Conservation (phyloP, 2,797 vertebrate genomes). For the Adelosebastes latens region DNA sequence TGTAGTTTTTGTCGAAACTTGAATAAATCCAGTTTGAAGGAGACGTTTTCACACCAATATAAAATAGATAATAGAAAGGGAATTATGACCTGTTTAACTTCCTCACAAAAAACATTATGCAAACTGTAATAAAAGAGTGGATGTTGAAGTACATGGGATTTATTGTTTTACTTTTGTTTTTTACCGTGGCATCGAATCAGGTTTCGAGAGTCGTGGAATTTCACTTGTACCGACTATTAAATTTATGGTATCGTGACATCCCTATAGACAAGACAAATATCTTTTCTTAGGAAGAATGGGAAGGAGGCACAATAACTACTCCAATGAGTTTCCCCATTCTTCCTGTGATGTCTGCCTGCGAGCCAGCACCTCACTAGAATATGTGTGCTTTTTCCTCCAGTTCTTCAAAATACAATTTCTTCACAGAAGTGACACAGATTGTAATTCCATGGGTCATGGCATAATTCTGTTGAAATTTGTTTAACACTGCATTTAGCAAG, state of each 20-base stretch:
- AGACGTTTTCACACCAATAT: too few species aligned
- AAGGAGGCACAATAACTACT: background rate
- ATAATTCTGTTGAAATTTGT: background rate
- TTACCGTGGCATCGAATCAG: too few species aligned
- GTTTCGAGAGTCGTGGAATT: too few species aligned
- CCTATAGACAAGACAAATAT: background rate
- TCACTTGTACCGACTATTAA: too few species aligned
- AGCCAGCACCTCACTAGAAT: background rate
- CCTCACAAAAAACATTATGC: rapidly evolving
- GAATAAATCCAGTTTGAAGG: too few species aligned
- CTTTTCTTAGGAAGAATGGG: background rate
- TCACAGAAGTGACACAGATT: background rate
- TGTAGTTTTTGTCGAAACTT: too few species aligned
- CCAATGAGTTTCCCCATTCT: background rate
- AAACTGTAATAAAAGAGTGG: too few species aligned
- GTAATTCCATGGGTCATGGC: background rate
- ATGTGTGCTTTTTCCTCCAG: background rate
- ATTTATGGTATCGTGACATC: too few species aligned
- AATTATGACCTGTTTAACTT: too few species aligned
- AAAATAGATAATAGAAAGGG: too few species aligned
- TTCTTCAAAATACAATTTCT: background rate
- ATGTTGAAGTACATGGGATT: too few species aligned
- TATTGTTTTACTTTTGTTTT: too few species aligned
- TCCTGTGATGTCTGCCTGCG: background rate
- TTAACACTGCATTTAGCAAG: background rate